phyloP scores from a whole-genome alignment of 2,797 vertebrate species.

The Falco naumanni region DNA sequence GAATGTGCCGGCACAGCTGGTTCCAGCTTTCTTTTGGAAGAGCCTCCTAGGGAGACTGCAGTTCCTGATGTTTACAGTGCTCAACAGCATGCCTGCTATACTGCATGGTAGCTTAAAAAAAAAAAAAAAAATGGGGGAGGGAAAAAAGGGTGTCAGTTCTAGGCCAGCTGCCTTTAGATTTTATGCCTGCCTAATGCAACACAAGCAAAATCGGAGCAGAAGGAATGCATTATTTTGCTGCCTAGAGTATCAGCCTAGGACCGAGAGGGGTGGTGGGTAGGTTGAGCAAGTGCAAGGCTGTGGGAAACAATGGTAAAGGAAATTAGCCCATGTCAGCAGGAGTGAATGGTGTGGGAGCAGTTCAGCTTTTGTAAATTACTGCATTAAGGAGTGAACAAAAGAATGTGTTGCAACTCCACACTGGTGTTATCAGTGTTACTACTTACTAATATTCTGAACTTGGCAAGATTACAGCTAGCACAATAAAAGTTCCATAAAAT shows the following conservation, averaged over 20 bases:
- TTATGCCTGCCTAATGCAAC: neutral
- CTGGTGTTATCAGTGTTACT: neutral
- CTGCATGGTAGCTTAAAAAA: neutral
- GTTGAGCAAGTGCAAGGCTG: constrained; percentile 11
- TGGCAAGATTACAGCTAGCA: neutral
- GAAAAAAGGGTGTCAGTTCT: neutral
- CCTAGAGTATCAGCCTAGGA: neutral
- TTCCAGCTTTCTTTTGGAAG: neutral
- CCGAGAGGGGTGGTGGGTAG: neutral
- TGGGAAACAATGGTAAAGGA: constrained; percentile 22
- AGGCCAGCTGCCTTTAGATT: constrained; percentile 34
- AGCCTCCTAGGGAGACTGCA: neutral
- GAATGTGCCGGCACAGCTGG: neutral
- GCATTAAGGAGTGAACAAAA: neutral
- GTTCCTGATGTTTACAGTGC: neutral
- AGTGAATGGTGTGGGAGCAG: constrained; percentile 11
- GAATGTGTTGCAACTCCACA: neutral
- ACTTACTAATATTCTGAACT: neutral
- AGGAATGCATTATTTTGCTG: constrained; percentile 40
- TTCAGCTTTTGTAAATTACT: neutral
- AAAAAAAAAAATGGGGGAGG: neutral
- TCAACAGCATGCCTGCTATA: neutral
- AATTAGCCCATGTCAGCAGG: neutral
- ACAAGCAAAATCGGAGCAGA: neutral
- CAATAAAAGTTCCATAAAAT: constrained; percentile 16